Percentiles rank a stretch among this genome's conserved stretches.
Evolutionary conservation across 2,888 invertebrate species (phyloP).

Genomic region (Steinernema hermaphroditum): DNA sequence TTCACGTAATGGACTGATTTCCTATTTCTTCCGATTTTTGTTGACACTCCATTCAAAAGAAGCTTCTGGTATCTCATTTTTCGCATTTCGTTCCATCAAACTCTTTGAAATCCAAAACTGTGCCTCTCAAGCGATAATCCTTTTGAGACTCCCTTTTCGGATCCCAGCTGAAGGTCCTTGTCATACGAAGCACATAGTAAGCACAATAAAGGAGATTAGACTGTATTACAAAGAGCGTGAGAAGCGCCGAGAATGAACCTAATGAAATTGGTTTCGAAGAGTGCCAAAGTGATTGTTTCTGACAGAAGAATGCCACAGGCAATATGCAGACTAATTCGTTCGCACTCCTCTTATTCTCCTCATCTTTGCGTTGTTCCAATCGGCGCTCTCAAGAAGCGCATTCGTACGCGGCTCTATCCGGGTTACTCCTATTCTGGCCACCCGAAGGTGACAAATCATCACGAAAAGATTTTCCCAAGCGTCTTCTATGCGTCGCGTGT

Average conservation of each 20-base stretch:
- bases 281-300: constrained; percentile 31
- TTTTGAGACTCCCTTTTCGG: too few species aligned
- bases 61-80: not conserved
- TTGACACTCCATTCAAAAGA: not conserved
- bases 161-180: too few species aligned
- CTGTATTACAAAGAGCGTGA: not conserved
- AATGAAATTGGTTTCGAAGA: constrained; percentile 29
- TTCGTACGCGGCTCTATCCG: constrained; percentile 14
- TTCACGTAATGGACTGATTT: constrained; percentile 20
- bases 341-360: constrained; percentile 31
- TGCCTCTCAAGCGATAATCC: too few species aligned
- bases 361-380: constrained; percentile 31
- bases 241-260: constrained; percentile 13
- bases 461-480: not conserved
- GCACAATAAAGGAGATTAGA: not conserved
- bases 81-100: not conserved
- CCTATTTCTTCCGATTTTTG: not conserved
- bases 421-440: constrained; percentile 17
- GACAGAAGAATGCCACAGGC: constrained; percentile 31
- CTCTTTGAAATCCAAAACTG: not conserved
- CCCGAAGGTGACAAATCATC: constrained; percentile 29
- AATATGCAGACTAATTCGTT: constrained; percentile 31
- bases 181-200: too few species aligned
- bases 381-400: constrained; percentile 29
- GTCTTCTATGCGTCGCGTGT: constrained; percentile 21